Evolutionary conservation across 2,113 vertebrate genomes (phyloP), one percentile per base, ranked within the genome.

Genomic region (Brevimyrus niger): DNA sequence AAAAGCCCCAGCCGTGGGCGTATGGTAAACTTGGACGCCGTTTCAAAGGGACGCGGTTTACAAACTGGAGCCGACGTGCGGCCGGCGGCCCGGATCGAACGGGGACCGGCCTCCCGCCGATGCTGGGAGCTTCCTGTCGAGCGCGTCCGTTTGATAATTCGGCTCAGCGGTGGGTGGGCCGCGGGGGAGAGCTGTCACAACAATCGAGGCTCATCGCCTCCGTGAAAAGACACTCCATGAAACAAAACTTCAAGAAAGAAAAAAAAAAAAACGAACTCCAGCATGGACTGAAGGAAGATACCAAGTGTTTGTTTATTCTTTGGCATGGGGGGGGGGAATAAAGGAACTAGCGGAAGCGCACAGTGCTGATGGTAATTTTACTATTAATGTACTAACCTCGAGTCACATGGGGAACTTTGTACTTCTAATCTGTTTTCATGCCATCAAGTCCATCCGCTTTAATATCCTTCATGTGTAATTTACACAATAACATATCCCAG

Each of bases 1-100:
- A 94, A 95, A 94, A 95, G 94, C 93, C 91, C 88, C 93, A 92
- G 93, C 94, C 93, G 94, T 94, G 94, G 94, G 94, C 91, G 93
- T 93, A 95, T 95, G 93, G 94, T 94, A 95, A 94, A 95, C 94
- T 95, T 95, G 94, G 94, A 95, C 91, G 9, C 91, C 92, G 92
- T 95, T 95, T 95, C 95, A 95, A 95, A 95, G 94, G 92, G 92
- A 94, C 91, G 91, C 92, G 92, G 92, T 87, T 94, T 93, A 95
- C 94, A 95, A 94, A 95, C 93, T 93, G 53, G 92, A 92, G 93
- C 92, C 38, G 38, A 92, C 89, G 92, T 88, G 46, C 92, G 92
- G 93, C 94, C 94, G 42, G 90, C 87, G 89, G 88, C 88, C 69
- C 69, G 92, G 94, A 94, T 95, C 94, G 94, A 94, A 95, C 92